Percentiles rank a stretch among this genome's conserved stretches.
phyloP scores from a whole-genome alignment of 2,113 vertebrate genomes.

The Nannospalax galili region DNA sequence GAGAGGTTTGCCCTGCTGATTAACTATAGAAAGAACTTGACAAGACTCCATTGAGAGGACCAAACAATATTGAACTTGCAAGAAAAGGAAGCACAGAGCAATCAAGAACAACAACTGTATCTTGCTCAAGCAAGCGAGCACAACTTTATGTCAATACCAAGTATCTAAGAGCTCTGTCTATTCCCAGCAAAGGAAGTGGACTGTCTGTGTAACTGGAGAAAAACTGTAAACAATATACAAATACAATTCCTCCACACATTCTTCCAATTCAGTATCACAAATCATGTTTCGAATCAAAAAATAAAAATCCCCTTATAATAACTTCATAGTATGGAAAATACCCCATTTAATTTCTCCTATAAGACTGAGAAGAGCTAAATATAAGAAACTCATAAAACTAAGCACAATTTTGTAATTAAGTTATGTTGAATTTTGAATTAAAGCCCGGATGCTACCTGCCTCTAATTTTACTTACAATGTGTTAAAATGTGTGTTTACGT shows the following conservation, averaged over 20 bases:
- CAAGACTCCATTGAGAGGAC: neutral
- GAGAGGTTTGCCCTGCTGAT: slow-evolving; percentile 7
- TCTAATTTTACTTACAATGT: slow-evolving; percentile 2
- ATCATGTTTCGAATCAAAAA: slow-evolving; percentile 48
- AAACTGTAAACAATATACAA: slow-evolving; percentile 54
- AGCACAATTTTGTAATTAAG: slow-evolving; percentile 52
- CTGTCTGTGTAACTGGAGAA: slow-evolving; percentile 45
- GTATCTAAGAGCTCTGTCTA: slow-evolving; percentile 53
- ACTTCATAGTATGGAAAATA: slow-evolving; percentile 22
- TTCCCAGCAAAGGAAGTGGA: slow-evolving; percentile 21
- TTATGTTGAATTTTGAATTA: slow-evolving; percentile 48
- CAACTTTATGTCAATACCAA: neutral
- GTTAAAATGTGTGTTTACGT: neutral
- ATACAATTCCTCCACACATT: slow-evolving; percentile 28
- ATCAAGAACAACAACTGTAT: neutral
- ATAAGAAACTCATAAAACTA: slow-evolving; percentile 44
- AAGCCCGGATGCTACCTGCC: neutral
- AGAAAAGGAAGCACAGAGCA: slow-evolving; percentile 36
- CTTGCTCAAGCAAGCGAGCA: slow-evolving; percentile 23
- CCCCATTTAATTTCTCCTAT: slow-evolving; percentile 34
- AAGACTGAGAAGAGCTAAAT: slow-evolving; percentile 56
- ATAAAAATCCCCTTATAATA: neutral
- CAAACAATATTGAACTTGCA: slow-evolving; percentile 30
- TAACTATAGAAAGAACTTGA: slow-evolving; percentile 28
- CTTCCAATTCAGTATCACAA: slow-evolving; percentile 19